Evolutionary conservation across 2,113 vertebrate genomes (phyloP).

Genomic region (human (Homo sapiens)): DNA sequence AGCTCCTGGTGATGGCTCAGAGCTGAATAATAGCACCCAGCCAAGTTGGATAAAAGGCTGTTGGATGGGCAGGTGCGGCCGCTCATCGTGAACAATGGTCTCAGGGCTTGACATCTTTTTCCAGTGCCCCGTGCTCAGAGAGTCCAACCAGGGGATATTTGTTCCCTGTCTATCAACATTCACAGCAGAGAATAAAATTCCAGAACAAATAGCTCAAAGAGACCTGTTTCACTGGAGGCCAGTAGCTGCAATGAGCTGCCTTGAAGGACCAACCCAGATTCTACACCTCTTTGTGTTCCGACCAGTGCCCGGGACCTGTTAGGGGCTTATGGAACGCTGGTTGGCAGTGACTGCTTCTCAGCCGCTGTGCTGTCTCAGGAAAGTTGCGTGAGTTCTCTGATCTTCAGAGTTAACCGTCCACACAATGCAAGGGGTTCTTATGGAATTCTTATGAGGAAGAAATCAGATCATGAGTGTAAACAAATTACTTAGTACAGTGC

Average conservation of each 20-base stretch:
- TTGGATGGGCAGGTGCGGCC: fast-evolving
- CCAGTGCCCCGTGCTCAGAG: background rate
- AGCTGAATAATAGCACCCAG: constrained; percentile 52
- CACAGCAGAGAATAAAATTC: background rate
- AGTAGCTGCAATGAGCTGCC: background rate
- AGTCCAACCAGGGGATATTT: background rate
- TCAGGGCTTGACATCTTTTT: background rate
- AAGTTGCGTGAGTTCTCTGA: background rate
- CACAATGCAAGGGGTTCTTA: background rate
- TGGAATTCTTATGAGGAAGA: background rate
- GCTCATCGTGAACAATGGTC: background rate
- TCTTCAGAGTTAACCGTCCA: no score
- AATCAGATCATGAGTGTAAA: background rate
- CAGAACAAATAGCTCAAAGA: background rate
- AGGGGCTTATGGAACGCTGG: background rate
- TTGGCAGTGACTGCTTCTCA: background rate
- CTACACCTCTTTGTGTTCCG: background rate
- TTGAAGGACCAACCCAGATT: background rate
- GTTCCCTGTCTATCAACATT: background rate
- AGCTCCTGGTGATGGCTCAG: background rate
- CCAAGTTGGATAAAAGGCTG: constrained; percentile 14
- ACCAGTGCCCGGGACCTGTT: fast-evolving
- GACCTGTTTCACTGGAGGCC: background rate
- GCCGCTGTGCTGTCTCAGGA: background rate
- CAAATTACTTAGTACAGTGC: background rate